phyloP scores from a whole-genome alignment of 1,140 invertebrate genomes.

The Macrotrachela quadricornifera region DNA sequence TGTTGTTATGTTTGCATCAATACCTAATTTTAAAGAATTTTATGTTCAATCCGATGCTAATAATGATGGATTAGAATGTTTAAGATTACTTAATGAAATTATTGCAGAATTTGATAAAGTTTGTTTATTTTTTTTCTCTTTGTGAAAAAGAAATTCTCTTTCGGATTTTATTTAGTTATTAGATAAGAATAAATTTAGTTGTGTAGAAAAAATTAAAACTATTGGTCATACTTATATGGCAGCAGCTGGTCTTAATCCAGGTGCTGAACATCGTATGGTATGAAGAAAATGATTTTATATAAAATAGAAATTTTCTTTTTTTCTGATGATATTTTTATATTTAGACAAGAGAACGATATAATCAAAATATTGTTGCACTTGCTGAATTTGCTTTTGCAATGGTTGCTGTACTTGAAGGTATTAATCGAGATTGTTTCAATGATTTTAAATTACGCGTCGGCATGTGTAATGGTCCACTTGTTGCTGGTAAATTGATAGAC shows the following conservation, averaged over 20 bases:
- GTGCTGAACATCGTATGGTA: constrained; percentile 39
- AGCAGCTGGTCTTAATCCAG: constrained; percentile 64
- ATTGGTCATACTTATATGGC: constrained; percentile 94
- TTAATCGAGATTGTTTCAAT: constrained; percentile 27
- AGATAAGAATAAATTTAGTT: constrained; percentile 30
- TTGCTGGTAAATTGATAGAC: constrained; percentile 69
- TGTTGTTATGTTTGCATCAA: constrained; percentile 71
- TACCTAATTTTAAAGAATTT: constrained; percentile 53
- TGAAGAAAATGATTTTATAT: too few relatives aligned
- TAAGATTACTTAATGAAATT: constrained; percentile 61
- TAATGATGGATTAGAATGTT: constrained; percentile 47
- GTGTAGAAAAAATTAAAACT: constrained; percentile 88
- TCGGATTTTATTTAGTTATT: constrained; percentile 13
- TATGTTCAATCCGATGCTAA: constrained; percentile 38
- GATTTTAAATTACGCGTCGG: constrained; percentile 38
- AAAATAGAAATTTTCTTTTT: too few relatives aligned
- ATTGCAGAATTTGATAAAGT: constrained; percentile 81
- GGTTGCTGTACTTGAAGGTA: constrained; percentile 35
- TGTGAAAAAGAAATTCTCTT: neutral
- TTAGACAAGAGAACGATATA: too few relatives aligned
- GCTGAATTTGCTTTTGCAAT: constrained; percentile 42
- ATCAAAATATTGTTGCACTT: constrained; percentile 32
- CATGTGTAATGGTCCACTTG: constrained; percentile 56
- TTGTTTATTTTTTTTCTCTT: neutral
- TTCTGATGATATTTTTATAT: too few relatives aligned